Percentiles rank a stretch among this genome's conserved stretches.
Evolutionary conservation across 2,797 vertebrate species (phyloP).

Genomic region (Characodon lateralis): DNA sequence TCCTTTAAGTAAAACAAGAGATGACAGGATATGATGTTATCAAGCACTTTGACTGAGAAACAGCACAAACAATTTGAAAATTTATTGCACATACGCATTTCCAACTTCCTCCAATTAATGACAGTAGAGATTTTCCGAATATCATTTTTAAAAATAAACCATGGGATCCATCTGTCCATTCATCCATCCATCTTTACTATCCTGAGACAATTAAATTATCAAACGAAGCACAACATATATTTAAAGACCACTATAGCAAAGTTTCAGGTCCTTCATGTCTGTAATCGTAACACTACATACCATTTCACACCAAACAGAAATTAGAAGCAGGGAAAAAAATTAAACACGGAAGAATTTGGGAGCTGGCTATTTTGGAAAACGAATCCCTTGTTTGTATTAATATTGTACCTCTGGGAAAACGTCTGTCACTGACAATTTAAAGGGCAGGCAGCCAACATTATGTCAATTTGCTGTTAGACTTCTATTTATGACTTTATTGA

Average conservation of each 20-base stretch:
- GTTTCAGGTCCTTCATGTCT: slow-evolving; percentile 55
- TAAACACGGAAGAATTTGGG: slow-evolving; percentile 75
- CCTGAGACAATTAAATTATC: slow-evolving; percentile 15
- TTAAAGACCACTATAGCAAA: slow-evolving; percentile 31
- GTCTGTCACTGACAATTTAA: slow-evolving; percentile 82
- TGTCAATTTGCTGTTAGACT: slow-evolving; percentile 76
- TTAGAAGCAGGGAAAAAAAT: slow-evolving; percentile 74
- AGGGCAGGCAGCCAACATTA: slow-evolving; percentile 66
- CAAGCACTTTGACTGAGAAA: no score
- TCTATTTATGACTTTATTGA: slow-evolving; percentile 80
- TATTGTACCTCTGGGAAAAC: slow-evolving; percentile 81
- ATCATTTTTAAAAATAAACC: neutral
- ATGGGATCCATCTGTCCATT: no score
- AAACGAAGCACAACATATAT: slow-evolving; percentile 25
- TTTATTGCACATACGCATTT: neutral
- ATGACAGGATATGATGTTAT: neutral
- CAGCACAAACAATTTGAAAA: neutral
- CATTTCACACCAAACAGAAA: slow-evolving; percentile 76
- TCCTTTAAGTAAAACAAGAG: neutral
- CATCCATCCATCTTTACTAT: neutral
- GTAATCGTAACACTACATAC: slow-evolving; percentile 69
- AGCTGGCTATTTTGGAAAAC: slow-evolving; percentile 76
- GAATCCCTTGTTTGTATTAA: slow-evolving; percentile 81
- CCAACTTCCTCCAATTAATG: neutral
- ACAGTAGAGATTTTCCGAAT: neutral